Evolutionary conservation across 2,888 invertebrate genomes (phyloP), one percentile per base, ranked within the genome.

Genomic region (Eremobia ochroleuca): DNA sequence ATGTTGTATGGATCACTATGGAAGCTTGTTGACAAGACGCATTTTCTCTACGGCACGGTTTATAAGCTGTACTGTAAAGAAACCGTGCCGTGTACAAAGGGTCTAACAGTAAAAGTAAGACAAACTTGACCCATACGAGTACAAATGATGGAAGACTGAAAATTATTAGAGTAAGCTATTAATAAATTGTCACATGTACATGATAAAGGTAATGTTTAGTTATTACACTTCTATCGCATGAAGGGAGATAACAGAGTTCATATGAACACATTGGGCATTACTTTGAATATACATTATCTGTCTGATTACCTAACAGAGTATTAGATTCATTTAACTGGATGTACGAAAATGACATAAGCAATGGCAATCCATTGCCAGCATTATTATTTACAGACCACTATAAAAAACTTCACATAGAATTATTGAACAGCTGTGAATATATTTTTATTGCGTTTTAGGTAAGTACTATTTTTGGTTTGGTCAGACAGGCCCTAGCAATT

Each of bases 231-330:
- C 21, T 66, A 78, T 46, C 46, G 25, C 52, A 61, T 34, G 11
- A 49, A 28, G 15, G 31, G 3, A 59, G 81, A 76, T 81, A 81
- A 69, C 58, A 46, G 61, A 81, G 81, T 81, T 81, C 67, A 72
- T 55, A 34, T 58, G n/a, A 31, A 58, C 73, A 64, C n/a, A 37
- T 28, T 58, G 59, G 58, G 43, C 18, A 64, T 43, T 69, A 65
- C 40, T 40, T 69, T 58, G 34, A 66, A 52, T 59, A 46, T 46
- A 25, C 46, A 34, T 75, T 75, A 80, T 79, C 73, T 70, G 37
- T 55, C 43, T n/a, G 15, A 74, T 69, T 61, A 79, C 69, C 8
- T 52, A 79, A 73, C 43, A 72, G 25, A 34, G 58, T 66, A n/a
- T n/a, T n/a, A 70, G 34, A 55, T 67, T 77, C 52, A 61, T 62